Evolutionary conservation across 1,140 invertebrate species (phyloP).

Genomic region (Mycetomoellerius zeteki): DNA sequence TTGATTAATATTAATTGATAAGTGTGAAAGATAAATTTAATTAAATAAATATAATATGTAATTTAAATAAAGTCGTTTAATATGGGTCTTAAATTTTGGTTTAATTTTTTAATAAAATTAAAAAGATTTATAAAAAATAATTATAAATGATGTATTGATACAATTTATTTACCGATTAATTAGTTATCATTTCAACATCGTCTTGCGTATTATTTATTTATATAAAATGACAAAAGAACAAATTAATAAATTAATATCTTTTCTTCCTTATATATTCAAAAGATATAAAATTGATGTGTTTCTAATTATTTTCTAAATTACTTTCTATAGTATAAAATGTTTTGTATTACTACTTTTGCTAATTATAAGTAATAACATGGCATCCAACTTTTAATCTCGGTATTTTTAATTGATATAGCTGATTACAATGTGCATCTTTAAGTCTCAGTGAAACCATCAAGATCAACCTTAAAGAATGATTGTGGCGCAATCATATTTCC

Average conservation of each 20-base stretch:
- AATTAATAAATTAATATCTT: background rate
- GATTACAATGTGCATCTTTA: background rate
- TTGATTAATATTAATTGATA: constrained; percentile 33
- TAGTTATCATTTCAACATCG: background rate
- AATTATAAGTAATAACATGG: background rate
- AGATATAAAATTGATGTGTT: background rate
- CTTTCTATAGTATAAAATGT: background rate
- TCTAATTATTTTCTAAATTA: background rate
- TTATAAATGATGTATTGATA: background rate
- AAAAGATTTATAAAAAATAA: too few relatives aligned
- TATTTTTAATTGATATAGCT: background rate
- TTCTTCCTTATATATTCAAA: background rate
- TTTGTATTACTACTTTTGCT: background rate
- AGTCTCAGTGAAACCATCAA: background rate
- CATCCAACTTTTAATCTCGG: too few relatives aligned
- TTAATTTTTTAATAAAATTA: background rate
- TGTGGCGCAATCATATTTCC: constrained; percentile 49
- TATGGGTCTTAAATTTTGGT: background rate
- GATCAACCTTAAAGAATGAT: constrained; percentile 24
- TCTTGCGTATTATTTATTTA: background rate
- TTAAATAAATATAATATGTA: constrained; percentile 1
- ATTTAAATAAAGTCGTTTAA: background rate
- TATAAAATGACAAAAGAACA: background rate
- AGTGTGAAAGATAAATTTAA: background rate
- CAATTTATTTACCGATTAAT: background rate